Evolutionary conservation across 2,797 vertebrate genomes (phyloP), one percentile per base, ranked within the genome.

Genomic region (Spinus olivaceus): DNA sequence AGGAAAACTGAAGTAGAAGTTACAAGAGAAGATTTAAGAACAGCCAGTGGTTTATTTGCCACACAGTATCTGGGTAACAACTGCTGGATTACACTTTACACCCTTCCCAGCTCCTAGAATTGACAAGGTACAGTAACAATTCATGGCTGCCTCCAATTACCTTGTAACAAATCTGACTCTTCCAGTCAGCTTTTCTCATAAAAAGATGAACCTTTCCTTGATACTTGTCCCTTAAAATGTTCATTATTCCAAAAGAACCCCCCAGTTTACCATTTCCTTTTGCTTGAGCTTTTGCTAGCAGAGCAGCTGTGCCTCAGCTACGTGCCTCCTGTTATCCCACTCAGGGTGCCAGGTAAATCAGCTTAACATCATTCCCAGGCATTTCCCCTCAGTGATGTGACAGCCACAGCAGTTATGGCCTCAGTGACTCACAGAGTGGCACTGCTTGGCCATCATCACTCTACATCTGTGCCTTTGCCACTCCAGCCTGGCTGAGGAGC

Each of bases 371-470:
- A 24, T 57, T 8, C 19, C 47, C 30, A 42, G 82, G 54, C 18
- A 4, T 13, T 33, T 54, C 32, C 28, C 27, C 32, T 12, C 0
- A 8, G 21, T 21, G 17, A 8, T 1, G 14, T 4, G 24, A 33
- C 51, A 81, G 60, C 37, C 65, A 37, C 37, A 30, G 47, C 56
- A 70, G 53, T 27, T 51, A 10, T 0, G 1, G 51, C 23, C 14
- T 8, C 6, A 12, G 67, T 24, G 60, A 35, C 53, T 28, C 44
- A 21, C 37, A 23, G 37, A 35, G 42, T 2, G 51, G 49, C 56
- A 70, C 47, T 25, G 12, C 33, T 44, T 37, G 59, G 67, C 57
- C 71, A 81, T 1, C 27, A 1, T 3, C 65, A 46, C 23, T 33
- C n/a, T 6, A 4, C 11, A 60, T 10, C 49, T 33, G 7, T 32